Base-by-base conservation (phyloP, 2,797 vertebrate species). In the Enteromius viviparus region DNA sequence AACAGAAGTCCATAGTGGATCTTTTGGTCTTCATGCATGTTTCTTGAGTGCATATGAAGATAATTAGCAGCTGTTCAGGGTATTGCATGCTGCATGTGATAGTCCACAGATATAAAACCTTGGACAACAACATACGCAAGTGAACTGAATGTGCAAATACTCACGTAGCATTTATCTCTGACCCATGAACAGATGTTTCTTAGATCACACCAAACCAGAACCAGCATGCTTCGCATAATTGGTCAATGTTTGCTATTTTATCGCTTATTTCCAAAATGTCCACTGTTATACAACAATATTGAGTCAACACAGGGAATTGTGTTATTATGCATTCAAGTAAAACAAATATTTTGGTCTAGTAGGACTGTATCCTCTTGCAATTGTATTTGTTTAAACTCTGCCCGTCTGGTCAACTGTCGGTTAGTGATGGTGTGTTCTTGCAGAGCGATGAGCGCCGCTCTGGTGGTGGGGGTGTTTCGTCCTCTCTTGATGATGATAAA, bases 1-100 rank as follows among this genome's bases (percentile, higher is more conserved):
- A 69, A 37, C 34, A 40, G 15, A 80, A 58, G 34, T 74, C 34
- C 47, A 68, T 47, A 29, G 40, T 14, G 23, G 49, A 53, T 69
- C n/a, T 76, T 72, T 45, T 23, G 82, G 75, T 88, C 89, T 90
- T 81, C 42, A 21, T 76, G 62, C 32, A 34, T 58, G 78, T 51
- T 21, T 87, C 34, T 76, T 0, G n/a, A 19, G 69, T 87, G 89
- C 78, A 89, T 90, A 88, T 86, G 51, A 85, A 88, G 83, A 85
- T 78, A 82, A 45, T 86, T 76, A 19, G 55, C 34, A 71, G 85
- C 65, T 89, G 78, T 86, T 91, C 60, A 71, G 45, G 70, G 75
- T 78, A 87, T 87, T 84, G 86, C 85, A 87, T 40, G 42, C 87
- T 47, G 47, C 76, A 85, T 72, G 85, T 86, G 84, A 87, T 87